phyloP scores from a whole-genome alignment of 2,113 vertebrate genomes.

The Ailuropoda melanoleuca region DNA sequence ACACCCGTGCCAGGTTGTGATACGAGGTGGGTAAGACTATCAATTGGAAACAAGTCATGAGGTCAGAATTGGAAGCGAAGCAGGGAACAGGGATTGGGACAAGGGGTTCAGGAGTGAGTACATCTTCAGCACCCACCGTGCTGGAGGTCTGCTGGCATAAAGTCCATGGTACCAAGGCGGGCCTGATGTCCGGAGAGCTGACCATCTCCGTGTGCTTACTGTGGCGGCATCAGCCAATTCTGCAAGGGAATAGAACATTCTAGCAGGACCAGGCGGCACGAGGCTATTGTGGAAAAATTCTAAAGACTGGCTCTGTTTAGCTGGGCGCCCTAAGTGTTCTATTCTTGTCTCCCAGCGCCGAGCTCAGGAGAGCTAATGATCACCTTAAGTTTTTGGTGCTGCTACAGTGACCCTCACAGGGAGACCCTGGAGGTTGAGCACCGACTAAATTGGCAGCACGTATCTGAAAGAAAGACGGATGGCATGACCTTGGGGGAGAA shows the following conservation, averaged over 20 bases:
- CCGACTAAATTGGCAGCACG: neutral
- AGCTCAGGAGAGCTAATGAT: neutral
- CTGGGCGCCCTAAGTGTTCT: neutral
- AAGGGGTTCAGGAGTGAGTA: neutral
- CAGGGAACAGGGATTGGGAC: neutral
- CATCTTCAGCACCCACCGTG: rapidly evolving
- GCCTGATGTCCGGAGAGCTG: rapidly evolving
- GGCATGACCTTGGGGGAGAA: neutral
- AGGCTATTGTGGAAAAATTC: neutral
- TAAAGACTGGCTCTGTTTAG: neutral
- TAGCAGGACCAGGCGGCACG: rapidly evolving
- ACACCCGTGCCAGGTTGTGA: neutral
- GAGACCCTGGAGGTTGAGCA: neutral
- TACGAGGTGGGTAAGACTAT: neutral
- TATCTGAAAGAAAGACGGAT: neutral
- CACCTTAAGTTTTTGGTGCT: neutral
- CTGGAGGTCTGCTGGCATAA: no score
- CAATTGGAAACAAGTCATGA: neutral
- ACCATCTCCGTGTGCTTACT: rapidly evolving
- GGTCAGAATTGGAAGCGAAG: neutral
- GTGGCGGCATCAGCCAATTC: no score
- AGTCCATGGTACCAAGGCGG: rapidly evolving
- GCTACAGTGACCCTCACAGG: neutral
- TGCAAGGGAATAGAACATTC: neutral
- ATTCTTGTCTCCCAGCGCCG: neutral